A percentile compares a stretch with the other conserved stretches of the same genome.
phyloP scores from a whole-genome alignment of 53 echinoderm and acorn worm species.

The Arbacia lixula region DNA sequence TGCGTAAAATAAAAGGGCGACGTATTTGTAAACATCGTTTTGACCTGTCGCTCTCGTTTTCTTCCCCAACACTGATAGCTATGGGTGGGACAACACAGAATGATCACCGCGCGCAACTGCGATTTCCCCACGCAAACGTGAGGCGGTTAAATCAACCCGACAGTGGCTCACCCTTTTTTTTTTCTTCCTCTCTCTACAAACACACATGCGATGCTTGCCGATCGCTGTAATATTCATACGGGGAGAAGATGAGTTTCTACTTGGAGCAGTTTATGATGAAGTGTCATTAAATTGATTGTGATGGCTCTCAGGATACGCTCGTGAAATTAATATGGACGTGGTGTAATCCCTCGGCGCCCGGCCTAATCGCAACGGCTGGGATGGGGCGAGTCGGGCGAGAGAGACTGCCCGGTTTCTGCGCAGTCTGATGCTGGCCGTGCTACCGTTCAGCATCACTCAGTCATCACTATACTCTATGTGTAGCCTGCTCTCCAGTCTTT shows the following conservation, averaged over 20 bases:
- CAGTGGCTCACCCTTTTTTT: constrained; percentile 26
- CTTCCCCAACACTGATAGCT: constrained; percentile 30
- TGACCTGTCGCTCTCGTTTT: constrained; percentile 31
- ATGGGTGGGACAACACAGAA: constrained; percentile 34
- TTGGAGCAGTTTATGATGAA: constrained; percentile 49
- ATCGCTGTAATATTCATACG: constrained; percentile 20
- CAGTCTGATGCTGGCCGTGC: no score
- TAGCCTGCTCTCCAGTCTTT: no score
- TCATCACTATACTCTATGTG: no score
- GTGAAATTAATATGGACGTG: constrained; percentile 46
- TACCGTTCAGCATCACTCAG: no score
- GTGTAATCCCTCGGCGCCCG: constrained; percentile 55
- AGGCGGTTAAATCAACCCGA: constrained; percentile 18
- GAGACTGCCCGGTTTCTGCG: no score
- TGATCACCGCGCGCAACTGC: constrained; percentile 47
- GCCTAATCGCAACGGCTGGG: constrained; percentile 47
- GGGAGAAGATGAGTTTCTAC: constrained; percentile 37
- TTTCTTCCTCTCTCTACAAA: background rate
- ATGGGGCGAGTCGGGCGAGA: background rate
- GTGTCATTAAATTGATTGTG: constrained; percentile 51
- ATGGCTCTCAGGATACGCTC: constrained; percentile 29
- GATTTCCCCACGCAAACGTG: no score
- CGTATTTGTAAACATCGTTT: constrained; percentile 54
- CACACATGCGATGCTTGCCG: no score
- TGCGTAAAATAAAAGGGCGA: constrained; percentile 33